Evolutionary conservation across 2,113 vertebrate species (phyloP).

Genomic region (Vulpes vulpes): DNA sequence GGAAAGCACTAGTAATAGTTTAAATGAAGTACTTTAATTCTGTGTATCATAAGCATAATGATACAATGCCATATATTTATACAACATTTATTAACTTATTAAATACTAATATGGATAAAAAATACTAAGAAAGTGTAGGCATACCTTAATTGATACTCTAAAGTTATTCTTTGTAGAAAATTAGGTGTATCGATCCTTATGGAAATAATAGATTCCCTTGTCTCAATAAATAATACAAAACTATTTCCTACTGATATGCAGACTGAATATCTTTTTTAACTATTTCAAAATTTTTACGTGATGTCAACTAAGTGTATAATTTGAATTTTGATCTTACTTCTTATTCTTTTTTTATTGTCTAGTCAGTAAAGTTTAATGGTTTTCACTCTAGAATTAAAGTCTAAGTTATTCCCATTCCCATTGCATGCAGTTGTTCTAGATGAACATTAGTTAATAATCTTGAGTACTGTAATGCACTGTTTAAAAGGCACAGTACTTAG

Average conservation of each 20-base stretch:
- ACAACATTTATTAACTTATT: not conserved
- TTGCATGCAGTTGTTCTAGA: not conserved
- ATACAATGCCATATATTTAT: not conserved
- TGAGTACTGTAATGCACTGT: not conserved
- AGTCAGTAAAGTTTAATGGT: not conserved
- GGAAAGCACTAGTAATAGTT: not conserved
- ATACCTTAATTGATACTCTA: not conserved
- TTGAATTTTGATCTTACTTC: not conserved
- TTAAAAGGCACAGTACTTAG: not conserved
- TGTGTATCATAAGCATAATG: not conserved
- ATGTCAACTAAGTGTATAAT: not conserved
- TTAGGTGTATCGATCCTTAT: not conserved
- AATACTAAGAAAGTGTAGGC: not conserved
- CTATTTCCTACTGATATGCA: not conserved
- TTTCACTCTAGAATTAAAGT: not conserved
- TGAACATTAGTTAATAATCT: conserved; percentile 5
- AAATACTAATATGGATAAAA: not conserved
- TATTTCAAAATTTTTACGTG: not conserved
- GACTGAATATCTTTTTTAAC: not conserved
- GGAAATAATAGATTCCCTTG: not conserved
- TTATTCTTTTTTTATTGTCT: not conserved
- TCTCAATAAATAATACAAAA: not conserved
- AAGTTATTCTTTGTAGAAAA: not conserved
- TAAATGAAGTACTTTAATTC: not conserved
- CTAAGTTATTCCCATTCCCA: not conserved